Percentiles rank a stretch among this genome's conserved stretches.
Conservation (phyloP, 2,113 vertebrate species). For the Protobothrops mucrosquamatus region DNA sequence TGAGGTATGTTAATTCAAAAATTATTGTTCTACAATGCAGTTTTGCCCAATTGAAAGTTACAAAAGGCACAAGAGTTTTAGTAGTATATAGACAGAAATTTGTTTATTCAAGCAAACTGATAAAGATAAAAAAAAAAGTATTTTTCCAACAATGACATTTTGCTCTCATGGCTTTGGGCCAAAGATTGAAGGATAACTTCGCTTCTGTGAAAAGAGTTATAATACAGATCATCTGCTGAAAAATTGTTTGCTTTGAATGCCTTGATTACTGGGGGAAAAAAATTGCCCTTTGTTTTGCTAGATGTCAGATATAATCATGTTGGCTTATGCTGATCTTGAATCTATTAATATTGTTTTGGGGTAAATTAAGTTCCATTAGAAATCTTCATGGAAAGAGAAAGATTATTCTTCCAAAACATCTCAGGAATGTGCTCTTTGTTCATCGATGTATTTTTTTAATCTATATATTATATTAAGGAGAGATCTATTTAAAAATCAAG, state of each 20-base stretch:
- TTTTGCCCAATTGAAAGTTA: background rate
- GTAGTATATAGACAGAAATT: background rate
- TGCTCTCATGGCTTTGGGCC: slow-evolving; percentile 14
- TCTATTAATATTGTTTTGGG: slow-evolving; percentile 20
- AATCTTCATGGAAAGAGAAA: slow-evolving; percentile 9
- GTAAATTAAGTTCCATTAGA: slow-evolving; percentile 10
- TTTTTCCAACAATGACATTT: background rate
- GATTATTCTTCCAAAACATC: background rate
- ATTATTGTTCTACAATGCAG: background rate
- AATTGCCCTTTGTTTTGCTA: slow-evolving; percentile 18
- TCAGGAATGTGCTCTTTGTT: background rate
- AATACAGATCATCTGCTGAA: slow-evolving; percentile 15
- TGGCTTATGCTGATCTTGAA: slow-evolving; percentile 11
- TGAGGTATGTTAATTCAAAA: background rate
- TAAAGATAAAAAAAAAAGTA: slow-evolving; percentile 1
- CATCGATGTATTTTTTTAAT: background rate
- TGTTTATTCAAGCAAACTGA: slow-evolving; percentile 11
- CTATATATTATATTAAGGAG: background rate
- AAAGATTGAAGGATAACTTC: slow-evolving; percentile 21
- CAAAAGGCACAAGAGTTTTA: background rate
- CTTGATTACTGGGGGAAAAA: slow-evolving; percentile 14
- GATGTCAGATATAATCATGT: slow-evolving; percentile 24
- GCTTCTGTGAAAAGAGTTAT: background rate
- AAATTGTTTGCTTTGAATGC: slow-evolving; percentile 24
- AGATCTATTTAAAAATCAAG: background rate